Percentiles rank a stretch among this genome's conserved stretches.
phyloP scores from a whole-genome alignment of 1,140 invertebrate species.

The Berghia stephanieae region DNA sequence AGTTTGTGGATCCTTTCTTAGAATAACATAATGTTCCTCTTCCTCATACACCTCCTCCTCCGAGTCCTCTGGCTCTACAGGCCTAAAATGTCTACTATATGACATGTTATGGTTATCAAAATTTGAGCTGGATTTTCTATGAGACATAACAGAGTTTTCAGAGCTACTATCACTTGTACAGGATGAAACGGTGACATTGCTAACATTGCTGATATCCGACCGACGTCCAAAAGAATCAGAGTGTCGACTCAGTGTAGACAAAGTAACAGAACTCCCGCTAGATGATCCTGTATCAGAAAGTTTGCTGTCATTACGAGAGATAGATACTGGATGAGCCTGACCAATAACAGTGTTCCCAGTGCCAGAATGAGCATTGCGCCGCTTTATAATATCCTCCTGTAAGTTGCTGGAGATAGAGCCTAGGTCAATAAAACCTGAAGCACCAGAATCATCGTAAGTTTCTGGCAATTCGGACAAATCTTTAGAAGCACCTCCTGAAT shows the following conservation, averaged over 20 bases:
- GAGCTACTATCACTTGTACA: slow-evolving; percentile 1
- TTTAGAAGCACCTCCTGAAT: background rate
- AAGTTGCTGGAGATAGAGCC: slow-evolving; percentile 15
- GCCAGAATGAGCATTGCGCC: background rate
- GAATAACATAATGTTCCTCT: slow-evolving; percentile 38
- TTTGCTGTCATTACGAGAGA: background rate
- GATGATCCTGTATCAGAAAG: slow-evolving; percentile 12
- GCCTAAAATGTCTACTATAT: background rate
- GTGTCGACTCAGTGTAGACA: slow-evolving; percentile 14
- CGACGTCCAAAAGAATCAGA: background rate
- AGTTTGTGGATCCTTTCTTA: slow-evolving; percentile 39
- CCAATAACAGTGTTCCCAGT: background rate
- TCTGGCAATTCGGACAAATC: background rate
- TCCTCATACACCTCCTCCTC: slow-evolving; percentile 25
- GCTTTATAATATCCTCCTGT: background rate
- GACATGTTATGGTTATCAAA: background rate
- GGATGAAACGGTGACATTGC: slow-evolving; percentile 10
- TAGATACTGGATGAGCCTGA: background rate
- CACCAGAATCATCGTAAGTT: background rate
- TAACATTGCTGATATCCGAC: slow-evolving; percentile 16
- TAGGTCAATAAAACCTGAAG: slow-evolving; percentile 1
- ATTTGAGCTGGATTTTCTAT: background rate
- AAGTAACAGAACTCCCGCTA: background rate
- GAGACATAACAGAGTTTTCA: no score
- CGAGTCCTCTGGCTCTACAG: background rate